Evolutionary conservation across 2,888 invertebrate genomes (phyloP).

Genomic region (Volucella bombylans): DNA sequence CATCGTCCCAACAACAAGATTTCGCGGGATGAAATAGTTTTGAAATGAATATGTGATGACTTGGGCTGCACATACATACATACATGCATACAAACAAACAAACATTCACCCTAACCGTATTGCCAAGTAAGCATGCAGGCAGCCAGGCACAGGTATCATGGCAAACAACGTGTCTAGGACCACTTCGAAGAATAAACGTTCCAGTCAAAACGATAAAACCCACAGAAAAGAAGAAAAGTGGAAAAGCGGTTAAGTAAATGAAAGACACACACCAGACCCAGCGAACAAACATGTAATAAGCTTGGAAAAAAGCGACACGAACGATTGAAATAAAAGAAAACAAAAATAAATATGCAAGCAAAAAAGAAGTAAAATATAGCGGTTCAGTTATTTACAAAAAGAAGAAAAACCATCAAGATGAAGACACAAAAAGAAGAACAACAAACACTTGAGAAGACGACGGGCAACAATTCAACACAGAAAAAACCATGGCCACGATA

Average conservation of each 20-base stretch:
- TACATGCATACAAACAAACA: constrained; percentile 13
- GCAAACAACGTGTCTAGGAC: constrained; percentile 71
- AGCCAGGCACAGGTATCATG: constrained; percentile 37
- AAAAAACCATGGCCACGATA: constrained; percentile 34
- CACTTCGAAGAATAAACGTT: constrained; percentile 71
- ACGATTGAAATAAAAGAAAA: constrained; percentile 70
- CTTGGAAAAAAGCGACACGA: constrained; percentile 68
- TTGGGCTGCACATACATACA: constrained; percentile 51
- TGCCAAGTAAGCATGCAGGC: constrained; percentile 16
- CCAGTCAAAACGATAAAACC: constrained; percentile 72
- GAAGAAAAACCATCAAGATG: constrained; percentile 49
- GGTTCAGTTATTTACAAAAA: constrained; percentile 73
- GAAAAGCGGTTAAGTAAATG: constrained; percentile 75
- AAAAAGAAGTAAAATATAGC: constrained; percentile 71
- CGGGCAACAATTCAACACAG: constrained; percentile 62
- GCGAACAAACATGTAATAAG: constrained; percentile 73
- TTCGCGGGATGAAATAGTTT: constrained; percentile 70
- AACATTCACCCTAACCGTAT: constrained; percentile 26
- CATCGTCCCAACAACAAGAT: constrained; percentile 53
- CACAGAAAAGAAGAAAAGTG: constrained; percentile 71
- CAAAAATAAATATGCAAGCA: constrained; percentile 70
- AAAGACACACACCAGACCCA: constrained; percentile 75
- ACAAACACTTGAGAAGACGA: constrained; percentile 70
- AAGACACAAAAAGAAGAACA: constrained; percentile 69
- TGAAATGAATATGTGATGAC: constrained; percentile 24